Evolutionary conservation across 2,888 invertebrate genomes (phyloP).

Genomic region (Synanthedon andrenaeformis): DNA sequence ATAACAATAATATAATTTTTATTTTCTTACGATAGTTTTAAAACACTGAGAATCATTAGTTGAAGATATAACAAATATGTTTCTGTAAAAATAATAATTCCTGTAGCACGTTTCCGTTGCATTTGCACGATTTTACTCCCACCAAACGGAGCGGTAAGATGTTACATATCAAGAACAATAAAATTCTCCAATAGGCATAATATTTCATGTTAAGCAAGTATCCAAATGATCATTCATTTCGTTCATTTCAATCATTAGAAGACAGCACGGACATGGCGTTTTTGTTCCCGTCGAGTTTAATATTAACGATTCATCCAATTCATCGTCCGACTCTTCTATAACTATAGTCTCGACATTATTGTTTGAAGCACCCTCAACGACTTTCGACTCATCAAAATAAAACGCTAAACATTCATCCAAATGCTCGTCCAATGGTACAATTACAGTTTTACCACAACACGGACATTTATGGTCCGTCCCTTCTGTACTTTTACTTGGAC

Average conservation of each 20-base stretch:
- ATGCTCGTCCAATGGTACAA: conserved; percentile 47
- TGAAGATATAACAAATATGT: too few relatives aligned
- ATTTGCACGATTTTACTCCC: too few relatives aligned
- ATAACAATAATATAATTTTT: too few relatives aligned
- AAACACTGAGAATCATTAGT: too few relatives aligned
- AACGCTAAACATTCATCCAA: conserved; percentile 63
- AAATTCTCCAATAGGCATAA: background rate
- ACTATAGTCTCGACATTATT: conserved; percentile 27
- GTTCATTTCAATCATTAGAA: conserved; percentile 54
- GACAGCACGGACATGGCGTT: conserved; percentile 73
- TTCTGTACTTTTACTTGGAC: conserved; percentile 14
- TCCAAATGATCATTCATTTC: conserved; percentile 74
- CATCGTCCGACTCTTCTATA: conserved; percentile 32
- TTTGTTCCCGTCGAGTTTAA: conserved; percentile 58
- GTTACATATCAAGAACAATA: background rate
- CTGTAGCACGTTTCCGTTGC: too few relatives aligned
- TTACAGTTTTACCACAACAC: conserved; percentile 43
- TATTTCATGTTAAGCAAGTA: conserved; percentile 25
- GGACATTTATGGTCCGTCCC: conserved; percentile 38
- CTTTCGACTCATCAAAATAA: conserved; percentile 53
- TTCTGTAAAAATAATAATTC: too few relatives aligned
- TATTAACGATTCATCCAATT: conserved; percentile 40
- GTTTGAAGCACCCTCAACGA: conserved; percentile 30
- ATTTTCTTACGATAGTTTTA: too few relatives aligned
- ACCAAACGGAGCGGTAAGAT: too few relatives aligned